Base-by-base conservation (phyloP, 2,888 invertebrate genomes). In the Drosophila sordidapex region DNA sequence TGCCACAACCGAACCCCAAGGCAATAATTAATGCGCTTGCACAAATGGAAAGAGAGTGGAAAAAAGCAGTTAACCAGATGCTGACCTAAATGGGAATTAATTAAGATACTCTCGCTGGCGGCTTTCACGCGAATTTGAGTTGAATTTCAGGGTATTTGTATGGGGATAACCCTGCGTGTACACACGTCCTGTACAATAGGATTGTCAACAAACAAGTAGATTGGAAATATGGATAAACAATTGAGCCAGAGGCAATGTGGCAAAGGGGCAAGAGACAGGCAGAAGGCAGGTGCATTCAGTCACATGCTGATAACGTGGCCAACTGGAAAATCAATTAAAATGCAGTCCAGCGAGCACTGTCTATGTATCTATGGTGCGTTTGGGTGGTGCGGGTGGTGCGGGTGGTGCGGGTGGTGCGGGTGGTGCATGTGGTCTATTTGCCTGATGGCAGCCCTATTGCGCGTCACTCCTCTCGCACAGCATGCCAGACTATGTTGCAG, bases 261-360 rank as follows among this genome's bases (percentile, higher is more conserved):
- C 18, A 60, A 35, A 49, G 33, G 25, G 18, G 15, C 15, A 69
- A 21, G 8, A 4, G 10, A 2, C 58, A 40, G 52, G 59, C 40
- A 36, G 31, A 13, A 31, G 25, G 35, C 63, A 73, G 79, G 90
- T 90, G 90, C 82, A 72, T 73, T 67, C 74, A 71, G 71, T 33
- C 83, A 71, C 79, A 66, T 7, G 46, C 71, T 72, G 90, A 86
- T 86, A 86, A 86, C 90, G 79, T 88, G 87, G 67, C 83, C 87
- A 86, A 72, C 89, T 90, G 87, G 76, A 86, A 86, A 83, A 86
- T 86, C 85, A 86, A 86, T 86, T 86, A 88, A 86, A 81, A 72
- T 71, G 76, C 88, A 83, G 66, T 68, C 65, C 61, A 79, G 36
- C 76, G 65, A 64, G 54, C 69, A 66, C 46, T 5, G 40, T 21